Evolutionary conservation across 2,113 vertebrate species (phyloP), one percentile per base, ranked within the genome.

Genomic region (Mesembrinibis cayennensis): DNA sequence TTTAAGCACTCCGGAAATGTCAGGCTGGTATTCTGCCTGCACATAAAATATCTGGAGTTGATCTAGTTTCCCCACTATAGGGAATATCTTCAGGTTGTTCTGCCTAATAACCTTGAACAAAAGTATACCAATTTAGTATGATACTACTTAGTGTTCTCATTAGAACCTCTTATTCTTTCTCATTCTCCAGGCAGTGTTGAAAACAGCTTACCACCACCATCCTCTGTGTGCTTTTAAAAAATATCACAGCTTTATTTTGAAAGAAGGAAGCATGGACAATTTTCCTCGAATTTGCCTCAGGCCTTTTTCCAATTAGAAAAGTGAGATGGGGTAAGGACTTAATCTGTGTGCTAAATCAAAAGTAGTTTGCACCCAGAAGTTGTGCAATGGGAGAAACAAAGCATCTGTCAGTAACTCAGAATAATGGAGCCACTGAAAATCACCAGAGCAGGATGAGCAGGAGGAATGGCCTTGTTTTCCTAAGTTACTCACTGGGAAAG

Each of bases 381-480:
- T 56, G 62, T 82, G 45, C 3, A 6, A 14, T 15, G 36, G 34
- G 27, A 86, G 74, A 81, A 90, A 88, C 71, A 90, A 90, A 85
- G 62, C 82, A 42, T 34, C 82, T 91, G 58, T 80, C 90, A 63
- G 55, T 79, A 73, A 85, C 36, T 36, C 16, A 15, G 87, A 85
- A 21, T 81, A 79, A 92, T 38, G 58, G 71, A 77, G 38, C 22
- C 20, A 3, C 62, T 73, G 85, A 11, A 93, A 86, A 61, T 34
- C 78, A 58, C 30, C 82, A 34, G 93, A 80, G 89, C 66, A 52
- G 90, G 72, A 77, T 47, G 73, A 82, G 72, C 63, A 34, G 72
- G 36, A 96, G 59, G 85, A 94, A 88, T 90, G 78, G 84, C 82
- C 53, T 82, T 70, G 82, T 86, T 96, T 94, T 71, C 59, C 53